Conservation (phyloP, 2,113 vertebrate genomes). For the Aspiorhynchus laticeps region DNA sequence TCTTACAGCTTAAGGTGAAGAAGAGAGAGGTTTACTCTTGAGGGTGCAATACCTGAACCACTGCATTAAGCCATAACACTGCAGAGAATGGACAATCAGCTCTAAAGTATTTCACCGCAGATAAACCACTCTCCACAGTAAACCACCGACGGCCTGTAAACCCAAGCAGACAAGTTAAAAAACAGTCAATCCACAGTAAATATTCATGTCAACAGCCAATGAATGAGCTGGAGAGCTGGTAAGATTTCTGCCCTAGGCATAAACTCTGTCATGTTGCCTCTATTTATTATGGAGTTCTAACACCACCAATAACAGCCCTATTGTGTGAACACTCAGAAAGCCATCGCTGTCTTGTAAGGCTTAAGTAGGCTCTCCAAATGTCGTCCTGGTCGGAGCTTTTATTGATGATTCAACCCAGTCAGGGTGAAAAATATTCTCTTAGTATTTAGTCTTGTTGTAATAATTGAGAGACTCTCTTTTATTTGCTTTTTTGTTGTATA, state of each 20-base stretch:
- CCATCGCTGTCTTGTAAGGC: conserved; percentile 51
- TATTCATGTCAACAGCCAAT: conserved; percentile 75
- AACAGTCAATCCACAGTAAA: conserved; percentile 71
- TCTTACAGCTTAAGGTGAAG: conserved; percentile 25
- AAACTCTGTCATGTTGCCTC: conserved; percentile 66
- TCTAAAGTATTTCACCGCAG: conserved; percentile 60
- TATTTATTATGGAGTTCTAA: conserved; percentile 65
- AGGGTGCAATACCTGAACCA: conserved; percentile 33
- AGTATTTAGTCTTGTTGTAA: conserved; percentile 56
- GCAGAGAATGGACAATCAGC: conserved; percentile 61
- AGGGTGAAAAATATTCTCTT: conserved; percentile 51
- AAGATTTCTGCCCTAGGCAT: conserved; percentile 65
- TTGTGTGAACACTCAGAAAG: conserved; percentile 54
- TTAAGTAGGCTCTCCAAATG: conserved; percentile 62
- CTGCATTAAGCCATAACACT: conserved; percentile 50
- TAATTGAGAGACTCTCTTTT: conserved; percentile 47
- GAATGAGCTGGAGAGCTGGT: conserved; percentile 63
- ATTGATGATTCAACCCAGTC: conserved; percentile 45
- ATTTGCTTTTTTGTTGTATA: conserved; percentile 18
- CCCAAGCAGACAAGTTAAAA: conserved; percentile 60
- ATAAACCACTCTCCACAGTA: conserved; percentile 65
- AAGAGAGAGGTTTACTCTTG: conserved; percentile 19
- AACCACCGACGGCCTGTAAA: conserved; percentile 72
- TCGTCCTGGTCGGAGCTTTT: conserved; percentile 55
- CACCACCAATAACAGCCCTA: conserved; percentile 58